Conservation (phyloP, 2,113 vertebrate species). For the Athene cunicularia region DNA sequence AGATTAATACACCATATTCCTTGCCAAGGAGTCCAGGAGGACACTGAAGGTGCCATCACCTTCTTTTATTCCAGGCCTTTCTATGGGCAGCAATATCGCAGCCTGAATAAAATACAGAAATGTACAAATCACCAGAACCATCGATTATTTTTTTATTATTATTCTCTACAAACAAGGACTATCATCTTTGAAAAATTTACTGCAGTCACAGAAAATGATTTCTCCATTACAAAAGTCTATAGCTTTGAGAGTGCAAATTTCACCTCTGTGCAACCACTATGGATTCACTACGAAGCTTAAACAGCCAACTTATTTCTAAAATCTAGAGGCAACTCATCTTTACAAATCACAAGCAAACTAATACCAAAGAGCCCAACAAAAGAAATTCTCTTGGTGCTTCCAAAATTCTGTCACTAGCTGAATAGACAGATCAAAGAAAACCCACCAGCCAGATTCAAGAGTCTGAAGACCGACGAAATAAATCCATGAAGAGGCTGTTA, state of each 20-base stretch:
- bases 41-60: background rate
- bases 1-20: background rate
- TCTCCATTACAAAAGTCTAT: background rate
- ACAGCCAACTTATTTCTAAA: background rate
- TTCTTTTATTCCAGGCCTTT: background rate
- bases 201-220: background rate
- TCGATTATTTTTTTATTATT: background rate
- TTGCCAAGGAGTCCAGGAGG: background rate
- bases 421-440: background rate
- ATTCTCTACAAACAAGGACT: background rate
- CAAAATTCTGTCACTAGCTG: background rate
- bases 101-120: background rate
- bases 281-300: background rate
- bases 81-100: fast-evolving
- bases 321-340: background rate
- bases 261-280: background rate
- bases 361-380: background rate
- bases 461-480: background rate
- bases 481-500: background rate
- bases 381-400: background rate
- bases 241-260: background rate
- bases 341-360: background rate
- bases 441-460: background rate
- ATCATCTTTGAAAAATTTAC: background rate
- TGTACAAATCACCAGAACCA: background rate